Conservation (phyloP, 2,797 vertebrate species). For the Eutrigla gurnardus region DNA sequence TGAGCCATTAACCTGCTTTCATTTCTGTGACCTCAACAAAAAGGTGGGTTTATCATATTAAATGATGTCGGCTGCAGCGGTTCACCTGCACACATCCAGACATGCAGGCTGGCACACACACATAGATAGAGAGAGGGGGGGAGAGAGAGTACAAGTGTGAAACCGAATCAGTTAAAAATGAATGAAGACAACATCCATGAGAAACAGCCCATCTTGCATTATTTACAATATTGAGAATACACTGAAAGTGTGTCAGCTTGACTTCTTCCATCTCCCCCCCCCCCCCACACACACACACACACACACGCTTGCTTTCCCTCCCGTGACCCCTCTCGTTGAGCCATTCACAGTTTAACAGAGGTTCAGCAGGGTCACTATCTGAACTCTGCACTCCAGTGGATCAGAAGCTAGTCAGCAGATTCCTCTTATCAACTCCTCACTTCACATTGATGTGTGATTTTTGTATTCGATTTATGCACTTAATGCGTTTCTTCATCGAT, state of each 20-base stretch:
- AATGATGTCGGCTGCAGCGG: slow-evolving; percentile 14
- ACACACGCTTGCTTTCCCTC: background rate
- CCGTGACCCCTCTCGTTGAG: background rate
- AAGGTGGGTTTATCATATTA: slow-evolving; percentile 49
- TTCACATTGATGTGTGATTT: slow-evolving; percentile 19
- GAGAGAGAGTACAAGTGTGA: slow-evolving; percentile 43
- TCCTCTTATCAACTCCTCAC: slow-evolving; percentile 9
- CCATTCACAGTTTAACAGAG: slow-evolving; percentile 46
- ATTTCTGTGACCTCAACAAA: slow-evolving; percentile 43
- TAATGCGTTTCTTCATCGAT: slow-evolving; percentile 10
- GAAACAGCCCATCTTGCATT: slow-evolving; percentile 61
- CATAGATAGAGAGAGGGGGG: slow-evolving; percentile 4
- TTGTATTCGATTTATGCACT: background rate
- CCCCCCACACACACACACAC: slow-evolving; percentile 20
- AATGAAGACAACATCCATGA: slow-evolving; percentile 72
- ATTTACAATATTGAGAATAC: slow-evolving; percentile 69
- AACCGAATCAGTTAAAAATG: slow-evolving; percentile 75
- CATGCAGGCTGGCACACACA: slow-evolving; percentile 10
- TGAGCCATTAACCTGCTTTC: slow-evolving; percentile 52
- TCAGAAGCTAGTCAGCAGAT: slow-evolving; percentile 15
- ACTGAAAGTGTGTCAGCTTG: slow-evolving; percentile 58
- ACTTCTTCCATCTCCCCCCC: slow-evolving; percentile 47
- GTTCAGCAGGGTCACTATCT: slow-evolving; percentile 38
- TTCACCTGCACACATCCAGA: slow-evolving; percentile 7
- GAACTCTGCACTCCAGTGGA: slow-evolving; percentile 23